Conservation (phyloP, 2,888 invertebrate genomes). For the Catotricha subobsoleta region DNA sequence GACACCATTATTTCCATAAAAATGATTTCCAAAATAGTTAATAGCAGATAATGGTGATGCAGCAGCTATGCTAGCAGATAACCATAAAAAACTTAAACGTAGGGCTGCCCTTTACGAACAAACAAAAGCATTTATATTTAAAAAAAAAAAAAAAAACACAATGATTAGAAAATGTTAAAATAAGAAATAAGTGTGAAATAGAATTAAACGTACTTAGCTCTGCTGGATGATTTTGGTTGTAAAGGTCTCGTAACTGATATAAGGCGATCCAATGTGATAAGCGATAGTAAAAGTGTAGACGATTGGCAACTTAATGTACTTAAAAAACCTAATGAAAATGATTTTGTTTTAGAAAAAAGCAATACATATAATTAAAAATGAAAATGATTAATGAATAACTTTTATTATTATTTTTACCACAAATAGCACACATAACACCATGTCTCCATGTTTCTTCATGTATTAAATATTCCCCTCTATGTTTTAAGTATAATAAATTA, state of each 20-base stretch:
- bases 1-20: conserved; percentile 41
- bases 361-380: too few relatives aligned
- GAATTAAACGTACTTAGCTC: conserved; percentile 15
- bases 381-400: too few relatives aligned
- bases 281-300: conserved; percentile 37
- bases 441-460: conserved; percentile 39
- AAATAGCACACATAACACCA: conserved; percentile 35
- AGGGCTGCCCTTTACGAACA: conserved; percentile 33
- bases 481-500: neutral
- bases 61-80: conserved; percentile 31
- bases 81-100: conserved; percentile 34
- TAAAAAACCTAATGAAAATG: conserved; percentile 31
- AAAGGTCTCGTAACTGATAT: conserved; percentile 41
- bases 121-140: conserved; percentile 6
- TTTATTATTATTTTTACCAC: conserved; percentile 28
- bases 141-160: neutral
- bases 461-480: conserved; percentile 35
- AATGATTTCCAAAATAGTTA: conserved; percentile 35
- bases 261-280: conserved; percentile 43
- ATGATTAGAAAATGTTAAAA: neutral
- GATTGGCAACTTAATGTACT: conserved; percentile 42
- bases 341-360: too few relatives aligned
- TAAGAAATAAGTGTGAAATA: neutral
- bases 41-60: conserved; percentile 32
- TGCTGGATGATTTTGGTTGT: conserved; percentile 22